A percentile compares a stretch with the other conserved stretches of the same genome.
phyloP scores from a whole-genome alignment of 2,888 invertebrate genomes.

The Mesorhabditis sp. region DNA sequence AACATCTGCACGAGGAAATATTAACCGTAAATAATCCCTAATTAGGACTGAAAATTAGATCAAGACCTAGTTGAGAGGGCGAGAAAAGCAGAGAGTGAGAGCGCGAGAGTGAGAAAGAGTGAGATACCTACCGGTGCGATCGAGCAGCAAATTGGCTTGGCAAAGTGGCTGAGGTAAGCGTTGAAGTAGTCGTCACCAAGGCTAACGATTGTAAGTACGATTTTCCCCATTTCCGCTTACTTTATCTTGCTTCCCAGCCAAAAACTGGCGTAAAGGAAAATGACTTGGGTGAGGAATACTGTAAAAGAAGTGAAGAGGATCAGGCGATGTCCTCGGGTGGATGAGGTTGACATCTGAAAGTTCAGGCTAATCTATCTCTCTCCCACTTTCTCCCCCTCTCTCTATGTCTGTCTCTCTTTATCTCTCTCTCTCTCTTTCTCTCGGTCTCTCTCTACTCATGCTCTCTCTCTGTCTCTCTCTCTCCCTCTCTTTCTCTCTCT shows the following conservation, averaged over 20 bases:
- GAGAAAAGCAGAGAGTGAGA: too few relatives aligned
- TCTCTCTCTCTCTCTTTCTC: too few relatives aligned
- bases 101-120: too few relatives aligned
- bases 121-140: not conserved
- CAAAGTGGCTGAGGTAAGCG: not conserved
- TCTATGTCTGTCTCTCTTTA: too few relatives aligned
- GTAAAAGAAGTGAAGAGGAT: not conserved
- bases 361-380: too few relatives aligned
- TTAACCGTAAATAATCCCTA: too few relatives aligned
- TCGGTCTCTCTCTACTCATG: too few relatives aligned
- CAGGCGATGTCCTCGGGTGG: not conserved
- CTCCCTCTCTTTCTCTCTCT: too few relatives aligned
- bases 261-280: slow-evolving; percentile 1
- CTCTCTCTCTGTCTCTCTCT: too few relatives aligned
- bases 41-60: too few relatives aligned
- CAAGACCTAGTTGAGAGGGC: too few relatives aligned
- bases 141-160: not conserved
- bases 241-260: not conserved
- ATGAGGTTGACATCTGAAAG: not conserved
- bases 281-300: not conserved
- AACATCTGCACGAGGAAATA: not conserved
- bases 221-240: not conserved
- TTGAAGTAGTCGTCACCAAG: not conserved
- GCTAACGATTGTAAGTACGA: not conserved
- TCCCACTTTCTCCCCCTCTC: too few relatives aligned